phyloP scores from a whole-genome alignment of 2,113 vertebrate genomes.

The Gulo gulo region DNA sequence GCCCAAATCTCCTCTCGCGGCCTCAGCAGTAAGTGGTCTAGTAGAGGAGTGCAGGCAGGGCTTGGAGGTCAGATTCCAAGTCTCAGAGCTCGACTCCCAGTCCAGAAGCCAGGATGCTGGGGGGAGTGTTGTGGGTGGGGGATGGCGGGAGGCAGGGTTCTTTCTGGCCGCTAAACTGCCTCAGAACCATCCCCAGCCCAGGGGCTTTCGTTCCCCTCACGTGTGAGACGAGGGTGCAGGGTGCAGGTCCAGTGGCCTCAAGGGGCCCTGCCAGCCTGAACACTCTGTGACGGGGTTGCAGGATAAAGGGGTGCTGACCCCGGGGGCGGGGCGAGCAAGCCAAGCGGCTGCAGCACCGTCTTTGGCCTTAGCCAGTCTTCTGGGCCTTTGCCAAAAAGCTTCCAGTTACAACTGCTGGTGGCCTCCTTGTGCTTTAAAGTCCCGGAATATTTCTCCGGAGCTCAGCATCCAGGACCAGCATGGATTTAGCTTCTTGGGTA shows the following conservation, averaged over 20 bases:
- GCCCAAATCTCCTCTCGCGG: not conserved
- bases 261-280: conserved; percentile 1
- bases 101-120: not conserved
- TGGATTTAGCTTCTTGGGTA: conserved; percentile 35
- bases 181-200: not conserved
- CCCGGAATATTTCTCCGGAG: conserved; percentile 41
- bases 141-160: not conserved
- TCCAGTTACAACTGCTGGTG: conserved; percentile 51
- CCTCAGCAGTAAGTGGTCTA: not conserved
- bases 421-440: conserved; percentile 32
- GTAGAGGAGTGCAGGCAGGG: not conserved
- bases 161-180: not conserved
- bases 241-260: not conserved
- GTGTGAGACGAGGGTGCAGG: not conserved
- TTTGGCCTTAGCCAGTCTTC: not conserved
- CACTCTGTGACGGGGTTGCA: not conserved
- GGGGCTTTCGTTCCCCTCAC: not conserved
- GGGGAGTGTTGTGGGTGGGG: not conserved
- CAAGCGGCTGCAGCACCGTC: not conserved
- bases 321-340: not conserved
- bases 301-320: conserved; percentile 25
- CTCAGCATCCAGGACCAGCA: conserved; percentile 14
- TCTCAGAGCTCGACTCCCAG: not conserved
- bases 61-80: not conserved
- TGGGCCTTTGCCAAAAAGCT: conserved; percentile 53